Evolutionary conservation across 1,140 invertebrate species (phyloP).

Genomic region (Sycobia sp.): DNA sequence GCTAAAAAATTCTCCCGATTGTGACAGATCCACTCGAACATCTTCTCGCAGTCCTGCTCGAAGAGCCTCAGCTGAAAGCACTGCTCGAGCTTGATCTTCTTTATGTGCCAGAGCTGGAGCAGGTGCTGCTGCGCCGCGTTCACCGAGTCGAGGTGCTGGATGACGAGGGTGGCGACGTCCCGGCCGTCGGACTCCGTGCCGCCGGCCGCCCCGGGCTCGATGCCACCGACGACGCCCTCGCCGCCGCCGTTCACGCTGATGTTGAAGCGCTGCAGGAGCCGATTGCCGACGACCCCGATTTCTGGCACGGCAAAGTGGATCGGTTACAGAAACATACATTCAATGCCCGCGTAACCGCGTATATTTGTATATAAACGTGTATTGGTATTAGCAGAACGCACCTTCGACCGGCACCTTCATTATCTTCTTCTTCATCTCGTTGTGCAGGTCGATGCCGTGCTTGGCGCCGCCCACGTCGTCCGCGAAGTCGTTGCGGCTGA

Average conservation of each 20-base stretch:
- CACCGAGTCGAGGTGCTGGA: conserved; percentile 81
- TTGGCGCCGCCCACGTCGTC: conserved; percentile 91
- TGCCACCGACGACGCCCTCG: conserved; percentile 52
- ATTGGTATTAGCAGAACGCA: too few species aligned
- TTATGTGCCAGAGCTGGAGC: conserved; percentile 91
- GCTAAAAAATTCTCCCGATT: conserved; percentile 92
- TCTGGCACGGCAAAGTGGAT: conserved; percentile 56
- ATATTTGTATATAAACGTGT: too few species aligned
- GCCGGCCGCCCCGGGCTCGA: conserved; percentile 67
- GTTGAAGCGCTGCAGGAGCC: conserved; percentile 68
- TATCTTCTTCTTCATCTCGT: conserved; percentile 93
- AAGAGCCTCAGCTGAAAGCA: conserved; percentile 93
- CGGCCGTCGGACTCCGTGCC: conserved; percentile 75
- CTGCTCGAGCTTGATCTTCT: conserved; percentile 91
- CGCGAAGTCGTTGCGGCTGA: conserved; percentile 87
- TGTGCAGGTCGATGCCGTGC: conserved; percentile 88
- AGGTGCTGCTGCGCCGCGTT: conserved; percentile 88
- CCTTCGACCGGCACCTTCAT: conserved; percentile 87
- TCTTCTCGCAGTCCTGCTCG: conserved; percentile 97
- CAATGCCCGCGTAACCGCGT: too few species aligned
- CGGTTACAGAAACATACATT: background rate
- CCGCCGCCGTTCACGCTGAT: conserved; percentile 44
- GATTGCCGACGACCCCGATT: conserved; percentile 78
- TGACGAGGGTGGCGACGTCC: conserved; percentile 69
- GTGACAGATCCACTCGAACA: conserved; percentile 97